Conservation (phyloP, 1,140 invertebrate species). For the Latrodectus geometricus region DNA sequence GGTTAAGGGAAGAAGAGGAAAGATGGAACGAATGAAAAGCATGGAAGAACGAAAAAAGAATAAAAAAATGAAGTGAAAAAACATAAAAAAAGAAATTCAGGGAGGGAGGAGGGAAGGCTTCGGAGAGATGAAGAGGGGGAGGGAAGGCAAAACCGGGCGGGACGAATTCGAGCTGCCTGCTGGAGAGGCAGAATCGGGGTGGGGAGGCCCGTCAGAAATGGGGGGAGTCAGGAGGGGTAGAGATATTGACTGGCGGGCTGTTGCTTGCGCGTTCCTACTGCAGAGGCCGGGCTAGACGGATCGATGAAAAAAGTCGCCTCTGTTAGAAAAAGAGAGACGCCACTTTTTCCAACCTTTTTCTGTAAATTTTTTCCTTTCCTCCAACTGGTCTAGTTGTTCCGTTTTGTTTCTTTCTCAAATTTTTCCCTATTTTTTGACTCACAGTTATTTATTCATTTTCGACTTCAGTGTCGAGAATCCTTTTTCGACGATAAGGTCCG, state of each 20-base stretch:
- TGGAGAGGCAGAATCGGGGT: slow-evolving; percentile 20
- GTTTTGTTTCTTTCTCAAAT: slow-evolving; percentile 4
- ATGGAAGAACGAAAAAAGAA: slow-evolving; percentile 14
- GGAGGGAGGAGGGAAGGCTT: slow-evolving; percentile 5
- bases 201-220: slow-evolving; percentile 18
- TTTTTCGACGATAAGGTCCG: slow-evolving; percentile 27
- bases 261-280: slow-evolving; percentile 23
- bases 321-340: slow-evolving; percentile 56
- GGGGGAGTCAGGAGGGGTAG: slow-evolving; percentile 24
- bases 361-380: slow-evolving; percentile 11
- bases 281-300: slow-evolving; percentile 50
- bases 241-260: slow-evolving; percentile 62
- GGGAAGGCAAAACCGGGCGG: slow-evolving; percentile 27
- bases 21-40: slow-evolving; percentile 33
- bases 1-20: slow-evolving; percentile 27
- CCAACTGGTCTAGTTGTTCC: slow-evolving; percentile 20
- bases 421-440: slow-evolving; percentile 1
- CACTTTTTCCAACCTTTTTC: slow-evolving; percentile 47
- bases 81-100: slow-evolving; percentile 3
- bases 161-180: slow-evolving; percentile 5
- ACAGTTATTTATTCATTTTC: slow-evolving; percentile 42
- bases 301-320: slow-evolving; percentile 59
- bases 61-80: slow-evolving; percentile 26
- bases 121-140: not conserved
- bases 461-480: slow-evolving; percentile 19